Percentiles rank a stretch among this genome's conserved stretches.
phyloP scores from a whole-genome alignment of 2,888 invertebrate genomes.

The Drosophila melanosoma region DNA sequence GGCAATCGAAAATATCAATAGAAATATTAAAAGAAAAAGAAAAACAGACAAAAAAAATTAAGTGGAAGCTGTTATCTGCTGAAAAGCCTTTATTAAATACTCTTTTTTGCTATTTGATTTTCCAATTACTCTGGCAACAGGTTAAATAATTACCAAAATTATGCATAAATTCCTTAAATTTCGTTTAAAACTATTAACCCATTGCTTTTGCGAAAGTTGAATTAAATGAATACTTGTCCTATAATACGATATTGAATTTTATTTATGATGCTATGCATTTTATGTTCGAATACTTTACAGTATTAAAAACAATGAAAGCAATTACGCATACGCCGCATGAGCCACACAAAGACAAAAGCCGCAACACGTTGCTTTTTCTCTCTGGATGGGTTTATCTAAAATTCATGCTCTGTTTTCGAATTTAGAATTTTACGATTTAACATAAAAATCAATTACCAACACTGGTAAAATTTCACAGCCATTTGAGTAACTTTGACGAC shows the following conservation, averaged over 20 bases:
- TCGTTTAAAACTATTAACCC: background rate
- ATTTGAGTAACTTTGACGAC: slow-evolving; percentile 60
- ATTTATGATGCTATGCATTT: background rate
- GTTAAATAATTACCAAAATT: background rate
- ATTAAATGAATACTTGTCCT: background rate
- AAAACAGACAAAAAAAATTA: background rate
- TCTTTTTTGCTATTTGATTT: background rate
- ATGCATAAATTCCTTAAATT: background rate
- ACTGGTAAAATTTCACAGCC: slow-evolving; percentile 74
- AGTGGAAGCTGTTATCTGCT: background rate
- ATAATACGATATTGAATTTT: background rate
- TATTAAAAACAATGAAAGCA: slow-evolving; percentile 44
- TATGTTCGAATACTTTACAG: slow-evolving; percentile 1
- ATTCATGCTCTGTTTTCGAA: slow-evolving; percentile 59
- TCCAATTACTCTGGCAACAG: background rate
- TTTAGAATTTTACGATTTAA: slow-evolving; percentile 72
- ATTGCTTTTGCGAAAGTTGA: background rate
- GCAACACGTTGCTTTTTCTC: slow-evolving; percentile 67
- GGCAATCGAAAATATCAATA: slow-evolving; percentile 10
- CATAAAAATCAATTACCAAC: slow-evolving; percentile 81
- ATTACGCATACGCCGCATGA: slow-evolving; percentile 75
- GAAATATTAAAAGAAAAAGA: background rate
- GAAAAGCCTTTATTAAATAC: slow-evolving; percentile 16
- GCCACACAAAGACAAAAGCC: slow-evolving; percentile 35
- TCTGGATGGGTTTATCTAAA: slow-evolving; percentile 67